phyloP scores from a whole-genome alignment of 2,113 vertebrate genomes.

The Struthidea cinerea region DNA sequence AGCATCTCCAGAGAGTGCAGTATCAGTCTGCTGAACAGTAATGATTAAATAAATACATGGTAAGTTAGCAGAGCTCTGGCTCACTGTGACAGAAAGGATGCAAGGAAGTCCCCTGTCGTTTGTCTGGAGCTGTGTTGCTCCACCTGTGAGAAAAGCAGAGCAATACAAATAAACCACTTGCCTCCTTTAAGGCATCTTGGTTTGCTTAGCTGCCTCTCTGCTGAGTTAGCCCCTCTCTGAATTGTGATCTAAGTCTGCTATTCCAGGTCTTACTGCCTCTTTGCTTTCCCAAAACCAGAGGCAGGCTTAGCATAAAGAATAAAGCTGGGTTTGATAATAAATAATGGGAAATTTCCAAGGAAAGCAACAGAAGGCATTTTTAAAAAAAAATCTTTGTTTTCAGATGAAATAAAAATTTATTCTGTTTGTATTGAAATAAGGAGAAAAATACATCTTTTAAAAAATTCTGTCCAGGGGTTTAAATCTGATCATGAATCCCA shows the following conservation, averaged over 20 bases:
- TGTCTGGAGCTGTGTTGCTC: background rate
- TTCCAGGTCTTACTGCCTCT: background rate
- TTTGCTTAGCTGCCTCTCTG: background rate
- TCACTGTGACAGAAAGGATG: background rate
- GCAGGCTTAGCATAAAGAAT: background rate
- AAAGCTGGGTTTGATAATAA: background rate
- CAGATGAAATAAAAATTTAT: background rate
- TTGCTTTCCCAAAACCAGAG: background rate
- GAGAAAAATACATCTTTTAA: fast-evolving
- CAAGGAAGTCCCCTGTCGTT: background rate
- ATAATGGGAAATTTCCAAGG: background rate
- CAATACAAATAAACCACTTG: background rate
- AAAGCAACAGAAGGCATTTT: background rate
- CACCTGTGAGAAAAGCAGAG: background rate
- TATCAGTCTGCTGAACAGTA: background rate
- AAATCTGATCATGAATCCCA: background rate
- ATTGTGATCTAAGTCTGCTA: background rate
- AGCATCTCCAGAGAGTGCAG: background rate
- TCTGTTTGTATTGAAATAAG: background rate
- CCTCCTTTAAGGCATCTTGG: background rate
- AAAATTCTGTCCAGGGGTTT: background rate
- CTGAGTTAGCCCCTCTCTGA: background rate
- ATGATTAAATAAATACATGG: background rate
- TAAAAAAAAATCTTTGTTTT: background rate
- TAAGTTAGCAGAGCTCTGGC: background rate